Evolutionary conservation across 2,888 invertebrate species (phyloP), one percentile per base, ranked within the genome.

Genomic region (Gryllus longicercus): DNA sequence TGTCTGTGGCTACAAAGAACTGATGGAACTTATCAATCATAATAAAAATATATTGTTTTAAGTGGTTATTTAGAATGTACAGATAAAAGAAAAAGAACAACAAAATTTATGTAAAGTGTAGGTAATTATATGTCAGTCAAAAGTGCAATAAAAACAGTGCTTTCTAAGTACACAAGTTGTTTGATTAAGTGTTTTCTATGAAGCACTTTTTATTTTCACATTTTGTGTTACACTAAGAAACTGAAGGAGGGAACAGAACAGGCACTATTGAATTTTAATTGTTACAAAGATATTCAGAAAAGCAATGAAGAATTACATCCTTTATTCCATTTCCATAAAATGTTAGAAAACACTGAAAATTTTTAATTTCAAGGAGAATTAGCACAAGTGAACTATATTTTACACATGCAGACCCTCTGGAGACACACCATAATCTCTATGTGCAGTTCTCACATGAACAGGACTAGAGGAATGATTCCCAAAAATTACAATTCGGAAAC

Each of bases 281-380:
- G 63, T 63, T 63, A 63, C 14, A 63, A 63, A 63, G 63, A 38
- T 38, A 38, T 38, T 38, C 38, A 38, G 38, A 63, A 63, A 63
- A 63, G 63, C 14, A 63, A 63, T 63, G 63, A 63, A 63, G 63
- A 63, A 63, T 18, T 63, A 18, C 63, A 63, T 63, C 63, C 63
- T 63, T 63, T 18, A 18, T 63, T 63, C 63, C 63, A 63, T 38
- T 38, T 38, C 38, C 63, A 63, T 63, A 63, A 63, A 63, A 63
- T 63, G 63, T 63, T 63, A 63, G 63, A 63, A 38, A 63, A 63
- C 63, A 63, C n/a, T 63, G 63, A 63, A 63, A 38, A n/a, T 63
- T 16, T 63, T 63, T 63, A n/a, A n/a, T 14, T 63, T n/a, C 14
- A n/a, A 63, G 63, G n/a, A 63, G 63, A 14, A 63, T 18, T 63